A percentile compares a stretch with the other conserved stretches of the same genome.
Conservation (phyloP, 2,797 vertebrate genomes). For the Spondyliosoma cantharus region DNA sequence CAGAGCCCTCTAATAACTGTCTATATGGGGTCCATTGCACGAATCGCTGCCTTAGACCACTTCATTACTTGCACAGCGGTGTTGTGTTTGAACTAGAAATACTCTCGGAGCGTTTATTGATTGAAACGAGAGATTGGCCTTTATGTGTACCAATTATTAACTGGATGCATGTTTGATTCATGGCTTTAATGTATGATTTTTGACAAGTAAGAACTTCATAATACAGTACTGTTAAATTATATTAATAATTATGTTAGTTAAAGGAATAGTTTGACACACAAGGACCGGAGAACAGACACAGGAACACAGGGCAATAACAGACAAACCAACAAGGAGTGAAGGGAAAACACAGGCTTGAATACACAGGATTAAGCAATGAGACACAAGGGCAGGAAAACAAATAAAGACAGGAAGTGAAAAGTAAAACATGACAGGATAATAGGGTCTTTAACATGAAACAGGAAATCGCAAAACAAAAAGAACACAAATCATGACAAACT, state of each 20-base stretch:
- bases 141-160: not conserved
- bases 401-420: too few species aligned
- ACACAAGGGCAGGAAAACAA: too few species aligned
- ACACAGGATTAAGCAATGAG: too few species aligned
- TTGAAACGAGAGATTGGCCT: slow-evolving; percentile 8
- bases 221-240: not conserved
- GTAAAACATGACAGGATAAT: too few species aligned
- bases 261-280: not conserved
- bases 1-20: slow-evolving; percentile 11
- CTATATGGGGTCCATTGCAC: slow-evolving; percentile 10
- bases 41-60: not conserved
- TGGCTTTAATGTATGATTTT: not conserved
- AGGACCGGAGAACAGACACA: too few species aligned
- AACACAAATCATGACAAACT: too few species aligned
- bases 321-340: too few species aligned
- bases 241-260: not conserved
- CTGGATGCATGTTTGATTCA: not conserved
- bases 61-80: slow-evolving; percentile 10
- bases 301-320: too few species aligned
- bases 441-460: too few species aligned
- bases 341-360: too few species aligned
- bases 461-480: too few species aligned
- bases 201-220: too few species aligned
- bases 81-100: not conserved
- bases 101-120: slow-evolving; percentile 21